Evolutionary conservation across 2,113 vertebrate genomes (phyloP).

Genomic region (Ia io): DNA sequence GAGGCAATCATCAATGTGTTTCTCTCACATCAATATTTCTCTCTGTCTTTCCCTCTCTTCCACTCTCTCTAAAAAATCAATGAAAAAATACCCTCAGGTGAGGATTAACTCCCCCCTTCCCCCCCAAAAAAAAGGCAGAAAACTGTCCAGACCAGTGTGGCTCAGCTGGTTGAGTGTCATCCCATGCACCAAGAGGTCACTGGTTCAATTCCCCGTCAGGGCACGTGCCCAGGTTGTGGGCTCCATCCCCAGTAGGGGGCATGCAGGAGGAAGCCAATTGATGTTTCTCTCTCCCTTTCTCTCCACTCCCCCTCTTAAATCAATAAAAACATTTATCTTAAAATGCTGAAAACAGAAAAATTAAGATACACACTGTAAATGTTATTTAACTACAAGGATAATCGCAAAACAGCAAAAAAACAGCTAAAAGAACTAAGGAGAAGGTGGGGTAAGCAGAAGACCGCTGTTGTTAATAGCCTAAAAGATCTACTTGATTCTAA

Average conservation of each 20-base stretch:
- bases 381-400: not conserved
- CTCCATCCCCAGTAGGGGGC: too few species aligned
- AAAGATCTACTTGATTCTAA: not conserved
- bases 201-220: too few species aligned
- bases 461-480: not conserved
- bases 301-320: too few species aligned
- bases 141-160: too few species aligned
- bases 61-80: not conserved
- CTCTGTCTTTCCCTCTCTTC: not conserved
- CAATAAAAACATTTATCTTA: not conserved
- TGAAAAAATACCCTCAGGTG: not conserved
- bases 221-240: too few species aligned
- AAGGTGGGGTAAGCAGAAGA: not conserved
- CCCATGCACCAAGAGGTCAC: too few species aligned
- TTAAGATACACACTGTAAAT: not conserved
- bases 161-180: too few species aligned
- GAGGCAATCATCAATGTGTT: not conserved
- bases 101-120: not conserved
- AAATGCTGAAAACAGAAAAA: constrained; percentile 14
- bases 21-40: not conserved
- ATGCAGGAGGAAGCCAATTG: too few species aligned
- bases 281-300: too few species aligned
- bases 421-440: not conserved
- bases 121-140: too few species aligned
- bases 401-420: not conserved